phyloP scores from a whole-genome alignment of 2,797 vertebrate species.

The Xenops minutus region DNA sequence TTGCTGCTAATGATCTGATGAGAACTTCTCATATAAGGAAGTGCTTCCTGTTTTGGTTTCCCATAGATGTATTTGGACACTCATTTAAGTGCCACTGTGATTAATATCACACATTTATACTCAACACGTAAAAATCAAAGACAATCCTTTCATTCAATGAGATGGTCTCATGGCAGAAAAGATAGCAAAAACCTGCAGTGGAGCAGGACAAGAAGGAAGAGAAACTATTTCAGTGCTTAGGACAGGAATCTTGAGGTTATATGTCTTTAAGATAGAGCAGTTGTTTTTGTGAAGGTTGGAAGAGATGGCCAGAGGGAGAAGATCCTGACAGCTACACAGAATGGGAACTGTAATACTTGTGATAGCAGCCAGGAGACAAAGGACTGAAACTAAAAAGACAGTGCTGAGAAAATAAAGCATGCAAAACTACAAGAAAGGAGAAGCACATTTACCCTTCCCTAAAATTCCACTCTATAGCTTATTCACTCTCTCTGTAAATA shows the following conservation, averaged over 20 bases:
- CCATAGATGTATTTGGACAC: neutral
- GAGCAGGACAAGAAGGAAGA: neutral
- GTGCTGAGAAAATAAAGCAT: neutral
- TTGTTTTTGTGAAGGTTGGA: neutral
- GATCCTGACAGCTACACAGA: neutral
- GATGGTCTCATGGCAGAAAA: neutral
- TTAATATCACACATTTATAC: neutral
- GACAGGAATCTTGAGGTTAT: neutral
- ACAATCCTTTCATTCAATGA: neutral
- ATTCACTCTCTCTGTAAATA: neutral
- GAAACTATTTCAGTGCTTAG: neutral
- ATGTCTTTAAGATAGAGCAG: neutral
- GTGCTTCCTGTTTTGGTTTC: neutral
- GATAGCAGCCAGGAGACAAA: neutral
- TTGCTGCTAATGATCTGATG: neutral
- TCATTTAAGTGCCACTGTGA: neutral
- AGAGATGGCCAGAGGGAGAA: neutral
- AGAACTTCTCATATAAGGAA: neutral
- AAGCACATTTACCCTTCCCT: neutral
- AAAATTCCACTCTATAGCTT: neutral
- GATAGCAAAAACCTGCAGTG: neutral
- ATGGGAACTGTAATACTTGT: neutral
- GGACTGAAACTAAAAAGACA: neutral
- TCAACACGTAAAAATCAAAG: neutral
- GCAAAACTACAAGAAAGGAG: neutral